Percentiles rank a stretch among this genome's conserved stretches.
These are phyloP conservation scores for Achatina immaculata DNA, from an alignment of 1,140 invertebrate genomes.

Conservation along the genomic window DNA sequence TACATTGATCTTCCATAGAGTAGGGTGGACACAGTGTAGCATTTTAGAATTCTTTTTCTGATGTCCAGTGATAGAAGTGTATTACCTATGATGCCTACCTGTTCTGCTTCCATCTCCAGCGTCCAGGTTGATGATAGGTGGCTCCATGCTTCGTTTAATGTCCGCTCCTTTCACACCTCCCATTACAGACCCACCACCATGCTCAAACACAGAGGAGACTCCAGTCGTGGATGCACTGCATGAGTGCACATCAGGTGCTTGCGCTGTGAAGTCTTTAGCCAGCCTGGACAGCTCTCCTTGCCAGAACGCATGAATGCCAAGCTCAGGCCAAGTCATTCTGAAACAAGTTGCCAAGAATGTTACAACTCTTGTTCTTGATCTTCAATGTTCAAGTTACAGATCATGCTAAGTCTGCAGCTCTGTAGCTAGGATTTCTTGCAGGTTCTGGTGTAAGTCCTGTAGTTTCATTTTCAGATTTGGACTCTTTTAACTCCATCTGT, in stretches of 20 bases:
- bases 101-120: constrained; percentile 53
- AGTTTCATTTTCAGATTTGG: too few relatives aligned
- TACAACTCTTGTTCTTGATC: not conserved
- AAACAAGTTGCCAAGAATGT: constrained; percentile 24
- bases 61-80: too few relatives aligned
- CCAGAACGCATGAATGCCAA: constrained; percentile 70
- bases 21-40: too few relatives aligned
- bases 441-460: too few relatives aligned
- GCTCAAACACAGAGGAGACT: constrained; percentile 60
- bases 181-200: constrained; percentile 59
- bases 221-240: constrained; percentile 50
- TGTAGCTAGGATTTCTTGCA: too few relatives aligned
- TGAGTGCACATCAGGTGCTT: constrained; percentile 36
- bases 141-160: constrained; percentile 54
- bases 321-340: constrained; percentile 66
- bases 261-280: constrained; percentile 59
- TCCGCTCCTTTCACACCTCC: constrained; percentile 63
- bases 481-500: too few relatives aligned
- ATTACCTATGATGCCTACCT: too few relatives aligned
- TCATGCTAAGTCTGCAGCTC: too few relatives aligned
- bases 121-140: constrained; percentile 54
- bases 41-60: too few relatives aligned
- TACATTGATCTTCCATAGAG: too few relatives aligned
- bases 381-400: too few relatives aligned
- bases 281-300: constrained; percentile 63